Percentiles rank a stretch among this genome's conserved stretches.
Conservation (phyloP, 2,113 vertebrate genomes). For the Euleptes europaea region DNA sequence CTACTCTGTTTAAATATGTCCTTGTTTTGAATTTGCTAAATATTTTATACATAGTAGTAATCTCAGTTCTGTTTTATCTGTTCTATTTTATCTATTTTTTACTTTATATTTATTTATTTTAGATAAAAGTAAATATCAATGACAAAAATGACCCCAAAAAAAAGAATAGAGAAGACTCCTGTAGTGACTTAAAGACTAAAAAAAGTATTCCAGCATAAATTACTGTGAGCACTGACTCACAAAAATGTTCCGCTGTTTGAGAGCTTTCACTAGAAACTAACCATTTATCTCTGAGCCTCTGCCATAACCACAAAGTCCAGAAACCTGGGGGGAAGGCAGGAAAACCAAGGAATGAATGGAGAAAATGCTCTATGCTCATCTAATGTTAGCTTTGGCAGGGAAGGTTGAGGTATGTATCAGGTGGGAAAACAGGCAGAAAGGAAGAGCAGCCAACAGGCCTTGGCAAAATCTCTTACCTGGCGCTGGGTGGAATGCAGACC, state of each 20-base stretch:
- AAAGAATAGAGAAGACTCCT: neutral
- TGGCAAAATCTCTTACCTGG: slow-evolving; percentile 76
- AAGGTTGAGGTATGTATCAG: neutral
- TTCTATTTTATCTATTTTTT: too few relatives aligned
- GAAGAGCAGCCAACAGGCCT: neutral
- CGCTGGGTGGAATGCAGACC: slow-evolving; percentile 95
- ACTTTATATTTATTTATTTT: too few relatives aligned
- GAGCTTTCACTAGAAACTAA: neutral
- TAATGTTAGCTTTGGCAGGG: neutral
- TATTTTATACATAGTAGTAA: too few relatives aligned
- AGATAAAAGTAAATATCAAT: too few relatives aligned
- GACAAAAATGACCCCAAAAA: too few relatives aligned
- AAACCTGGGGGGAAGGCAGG: neutral
- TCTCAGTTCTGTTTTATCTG: too few relatives aligned
- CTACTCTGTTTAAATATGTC: too few relatives aligned
- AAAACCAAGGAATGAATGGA: neutral
- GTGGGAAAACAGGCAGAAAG: neutral
- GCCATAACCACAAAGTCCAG: neutral
- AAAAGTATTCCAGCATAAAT: too few relatives aligned
- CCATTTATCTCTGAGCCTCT: neutral
- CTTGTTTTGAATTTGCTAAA: too few relatives aligned
- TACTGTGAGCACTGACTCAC: too few relatives aligned
- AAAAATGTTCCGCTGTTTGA: neutral
- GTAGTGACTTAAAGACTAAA: too few relatives aligned
- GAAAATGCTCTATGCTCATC: neutral